These are phyloP conservation scores for Cydia splendana DNA, from an alignment of 1,140 invertebrate genomes.

Conservation along the genomic window DNA sequence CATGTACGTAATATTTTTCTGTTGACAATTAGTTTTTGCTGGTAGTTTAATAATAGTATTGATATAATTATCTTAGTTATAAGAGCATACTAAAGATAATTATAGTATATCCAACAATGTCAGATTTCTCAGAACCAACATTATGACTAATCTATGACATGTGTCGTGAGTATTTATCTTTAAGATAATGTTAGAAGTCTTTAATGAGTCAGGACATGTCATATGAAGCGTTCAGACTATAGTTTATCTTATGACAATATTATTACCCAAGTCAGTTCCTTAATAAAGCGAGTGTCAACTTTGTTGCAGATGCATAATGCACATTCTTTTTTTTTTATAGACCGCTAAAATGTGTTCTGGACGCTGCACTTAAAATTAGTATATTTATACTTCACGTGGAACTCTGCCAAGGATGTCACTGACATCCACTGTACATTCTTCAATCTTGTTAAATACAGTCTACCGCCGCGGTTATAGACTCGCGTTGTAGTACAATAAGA, in stretches of 20 bases:
- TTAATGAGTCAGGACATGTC: not conserved
- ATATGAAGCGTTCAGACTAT: not conserved
- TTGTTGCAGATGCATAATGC: conserved; percentile 31
- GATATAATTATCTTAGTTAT: too few relatives aligned
- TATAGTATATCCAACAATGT: not conserved
- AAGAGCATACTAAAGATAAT: not conserved
- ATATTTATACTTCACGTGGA: conserved; percentile 75
- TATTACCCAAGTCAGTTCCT: too few relatives aligned
- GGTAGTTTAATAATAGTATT: not conserved
- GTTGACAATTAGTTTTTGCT: conserved; percentile 27
- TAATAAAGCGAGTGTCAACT: not conserved
- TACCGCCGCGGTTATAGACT: not conserved
- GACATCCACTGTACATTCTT: conserved; percentile 67
- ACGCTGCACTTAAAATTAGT: conserved; percentile 70
- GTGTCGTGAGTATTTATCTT: not conserved
- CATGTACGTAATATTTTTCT: conserved; percentile 15
- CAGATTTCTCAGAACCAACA: not conserved
- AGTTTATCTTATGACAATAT: not conserved
- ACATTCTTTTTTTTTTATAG: conserved; percentile 57
- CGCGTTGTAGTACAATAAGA: not conserved
- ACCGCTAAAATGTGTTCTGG: conserved; percentile 71
- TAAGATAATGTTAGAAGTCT: conserved; percentile 4
- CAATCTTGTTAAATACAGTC: conserved; percentile 52
- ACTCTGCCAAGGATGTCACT: conserved; percentile 70
- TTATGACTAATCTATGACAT: conserved; percentile 10